These are phyloP conservation scores for Copidosoma aretas DNA, from an alignment of 2,888 invertebrate species.

Conservation along the genomic window DNA sequence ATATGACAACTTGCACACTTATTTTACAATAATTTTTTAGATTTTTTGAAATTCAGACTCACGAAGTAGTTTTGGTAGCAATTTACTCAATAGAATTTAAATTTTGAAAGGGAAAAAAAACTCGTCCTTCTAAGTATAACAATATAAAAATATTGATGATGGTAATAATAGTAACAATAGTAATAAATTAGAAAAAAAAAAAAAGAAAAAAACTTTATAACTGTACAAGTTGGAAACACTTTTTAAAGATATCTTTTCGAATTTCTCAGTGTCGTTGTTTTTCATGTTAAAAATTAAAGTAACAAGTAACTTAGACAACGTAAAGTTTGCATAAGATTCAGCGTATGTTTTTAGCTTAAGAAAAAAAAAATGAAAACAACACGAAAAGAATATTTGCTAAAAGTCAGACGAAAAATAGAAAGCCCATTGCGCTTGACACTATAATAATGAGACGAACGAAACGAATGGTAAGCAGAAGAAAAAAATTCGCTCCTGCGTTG, in stretches of 20 bases:
- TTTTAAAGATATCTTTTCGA: conserved; percentile 8
- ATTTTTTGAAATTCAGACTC: conserved; percentile 1
- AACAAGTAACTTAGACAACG: not conserved
- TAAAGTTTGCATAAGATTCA: not conserved
- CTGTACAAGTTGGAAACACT: not conserved
- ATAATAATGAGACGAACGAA: conserved; percentile 41
- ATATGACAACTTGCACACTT: not conserved
- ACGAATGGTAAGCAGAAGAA: too few relatives aligned
- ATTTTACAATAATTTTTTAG: conserved; percentile 1
- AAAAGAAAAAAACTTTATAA: not conserved
- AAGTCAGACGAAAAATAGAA: conserved; percentile 17
- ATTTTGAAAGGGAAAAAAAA: not conserved
- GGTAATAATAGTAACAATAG: not conserved
- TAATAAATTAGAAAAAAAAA: not conserved
- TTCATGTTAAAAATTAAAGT: conserved; percentile 7
- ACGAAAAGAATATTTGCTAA: conserved; percentile 12
- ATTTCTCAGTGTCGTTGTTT: conserved; percentile 29
- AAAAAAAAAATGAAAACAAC: not conserved
- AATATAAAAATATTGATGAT: not conserved
- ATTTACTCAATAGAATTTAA: conserved; percentile 1
- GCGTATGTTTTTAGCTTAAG: not conserved
- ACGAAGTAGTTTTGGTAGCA: not conserved
- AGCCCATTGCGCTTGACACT: conserved; percentile 31
- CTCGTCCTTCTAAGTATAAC: not conserved
- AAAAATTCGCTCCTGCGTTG: too few relatives aligned